Base-by-base conservation (phyloP, 2,888 invertebrate genomes). In the Chirona hameri region DNA sequence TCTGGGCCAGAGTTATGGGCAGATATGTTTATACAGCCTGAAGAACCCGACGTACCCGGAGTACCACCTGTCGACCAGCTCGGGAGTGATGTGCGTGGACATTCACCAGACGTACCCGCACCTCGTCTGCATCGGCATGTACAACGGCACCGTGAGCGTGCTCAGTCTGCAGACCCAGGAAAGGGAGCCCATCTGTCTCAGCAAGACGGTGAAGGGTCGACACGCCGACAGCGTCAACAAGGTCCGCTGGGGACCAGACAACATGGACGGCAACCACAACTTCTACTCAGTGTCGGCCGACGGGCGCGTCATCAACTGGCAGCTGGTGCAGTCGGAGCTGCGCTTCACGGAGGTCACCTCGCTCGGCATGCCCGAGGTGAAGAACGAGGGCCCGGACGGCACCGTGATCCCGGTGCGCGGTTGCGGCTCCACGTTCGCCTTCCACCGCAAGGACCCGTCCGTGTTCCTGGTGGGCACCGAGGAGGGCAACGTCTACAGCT, bases 1-100 rank as follows among this genome's bases (percentile, higher is more conserved):
- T 79, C 57, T 48, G 27, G 31, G 31, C 18, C 48, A 69, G 31
- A n/a, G n/a, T 9, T 80, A 55, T 81, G 96, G 96, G 0, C 92
- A 93, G 85, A 91, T 98, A 1, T 94, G 97, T 86, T 89, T 97
- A 79, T 98, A 93, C 89, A 95, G 95, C 69, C 91, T 98, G 84
- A 97, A 98, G 89, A 98, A 98, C 89, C 97, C 98, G 0, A 96
- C 97, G 0, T 95, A 91, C 88, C 98, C 98, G 0, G 98, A 98
- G 87, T 95, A 94, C 88, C 91, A 93, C 2, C 94, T 93, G 86
- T 90, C 91, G 85, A 94, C 94, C 0, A 94, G 95, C 76, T 94
- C 94, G 31, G 96, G 95, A 0, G 93, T 96, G 12, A 95, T 96
- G 91, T 94, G 95, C 86, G 91, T 96, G 29, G 96, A 97, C 86